Base-by-base conservation (phyloP, 2,797 vertebrate species). In the Gorsachius magnificus region DNA sequence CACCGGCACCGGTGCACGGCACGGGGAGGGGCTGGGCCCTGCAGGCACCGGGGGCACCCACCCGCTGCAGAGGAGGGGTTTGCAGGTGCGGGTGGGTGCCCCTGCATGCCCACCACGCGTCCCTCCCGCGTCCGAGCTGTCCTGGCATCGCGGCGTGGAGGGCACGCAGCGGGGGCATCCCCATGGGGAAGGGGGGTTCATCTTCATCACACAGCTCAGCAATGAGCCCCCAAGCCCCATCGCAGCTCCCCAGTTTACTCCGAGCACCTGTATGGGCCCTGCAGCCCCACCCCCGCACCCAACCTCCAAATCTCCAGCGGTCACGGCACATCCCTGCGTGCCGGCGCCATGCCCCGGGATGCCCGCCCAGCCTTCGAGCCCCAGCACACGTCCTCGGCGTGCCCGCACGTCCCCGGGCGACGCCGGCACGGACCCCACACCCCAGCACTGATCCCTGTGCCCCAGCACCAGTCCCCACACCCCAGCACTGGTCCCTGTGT, bases 371-470 rank as follows among this genome's bases (percentile, higher is more conserved):
- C 33, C 35, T 29, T 29, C 0, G 11, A 65, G 21, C 28, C 21
- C 20, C 26, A 20, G 21, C 29, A 24, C 50, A 7, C 10, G 0
- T 12, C 22, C 65, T 3, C 3, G 0, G 24, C 12, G 2, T 31
- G 16, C 50, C 60, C 0, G 0, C 16, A 0, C 9, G 8, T 16
- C 41, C 25, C 69, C 2, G 46, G 0, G 12, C 0, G 19, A 31
- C 31, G 50, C 21, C 50, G 2, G 0, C 31, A 10, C 20, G n/a
- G n/a, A 43, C 24, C 46, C 8, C 29, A 2, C 8, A 2, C 11
- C 38, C 38, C 38, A 38, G 38, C 38, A 38, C 38, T 11, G 11
- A 11, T 38, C 38, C 38, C 38, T 11, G 38, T 11, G 38, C 38
- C 38, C 38, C 38, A 38, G 38, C 38, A 38, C 38, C 11, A 11